Conservation (phyloP, 2,797 vertebrate species). For the Pristis pectinata region DNA sequence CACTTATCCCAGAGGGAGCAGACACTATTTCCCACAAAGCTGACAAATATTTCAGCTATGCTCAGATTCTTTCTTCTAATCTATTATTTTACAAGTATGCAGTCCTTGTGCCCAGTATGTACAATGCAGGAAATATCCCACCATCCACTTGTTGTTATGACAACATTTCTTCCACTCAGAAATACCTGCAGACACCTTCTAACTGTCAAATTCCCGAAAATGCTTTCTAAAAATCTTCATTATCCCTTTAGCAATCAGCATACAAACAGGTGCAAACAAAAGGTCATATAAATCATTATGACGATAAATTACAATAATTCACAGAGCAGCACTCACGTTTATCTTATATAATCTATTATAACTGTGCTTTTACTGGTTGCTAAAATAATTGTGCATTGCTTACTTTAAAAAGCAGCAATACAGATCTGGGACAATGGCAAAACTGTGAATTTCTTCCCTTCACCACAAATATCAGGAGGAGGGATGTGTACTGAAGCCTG, state of each 20-base stretch:
- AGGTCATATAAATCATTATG: background rate
- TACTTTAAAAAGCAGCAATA: background rate
- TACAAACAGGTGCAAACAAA: background rate
- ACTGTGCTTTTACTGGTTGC: background rate
- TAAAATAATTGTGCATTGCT: background rate
- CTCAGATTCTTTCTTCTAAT: conserved; percentile 42
- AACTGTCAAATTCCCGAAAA: background rate
- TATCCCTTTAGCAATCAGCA: background rate
- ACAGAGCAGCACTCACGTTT: background rate
- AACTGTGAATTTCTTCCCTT: background rate
- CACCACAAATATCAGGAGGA: too few species aligned
- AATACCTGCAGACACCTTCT: background rate
- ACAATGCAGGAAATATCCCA: conserved; percentile 51
- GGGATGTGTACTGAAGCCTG: too few species aligned
- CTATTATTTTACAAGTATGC: conserved; percentile 39
- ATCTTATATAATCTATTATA: background rate
- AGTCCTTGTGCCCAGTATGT: conserved; percentile 44
- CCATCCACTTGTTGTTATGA: conserved; percentile 66
- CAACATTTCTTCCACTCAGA: conserved; percentile 51
- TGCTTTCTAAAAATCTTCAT: background rate
- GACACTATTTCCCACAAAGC: conserved; percentile 40
- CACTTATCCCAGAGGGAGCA: conserved; percentile 37
- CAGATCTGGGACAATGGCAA: background rate
- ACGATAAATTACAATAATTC: background rate
- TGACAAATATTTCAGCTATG: conserved; percentile 37